Percentiles rank a stretch among this genome's conserved stretches.
Evolutionary conservation across 2,113 vertebrate species (phyloP).

Genomic region (Pollachius pollachius): DNA sequence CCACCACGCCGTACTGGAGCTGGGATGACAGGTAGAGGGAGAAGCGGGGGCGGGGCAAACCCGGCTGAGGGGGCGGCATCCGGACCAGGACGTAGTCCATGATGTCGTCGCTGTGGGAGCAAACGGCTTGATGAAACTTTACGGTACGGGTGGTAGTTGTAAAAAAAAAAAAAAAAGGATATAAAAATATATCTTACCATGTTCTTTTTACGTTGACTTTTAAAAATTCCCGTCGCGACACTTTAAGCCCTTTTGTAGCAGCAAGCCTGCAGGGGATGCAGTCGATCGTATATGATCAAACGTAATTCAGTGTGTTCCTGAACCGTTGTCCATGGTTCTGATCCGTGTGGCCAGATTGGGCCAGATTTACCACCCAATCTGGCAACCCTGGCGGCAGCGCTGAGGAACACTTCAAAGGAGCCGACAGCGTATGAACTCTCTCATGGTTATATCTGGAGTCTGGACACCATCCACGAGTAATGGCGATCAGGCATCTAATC

Average conservation of each 20-base stretch:
- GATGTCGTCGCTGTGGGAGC: slow-evolving; percentile 75
- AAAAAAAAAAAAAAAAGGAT: neutral
- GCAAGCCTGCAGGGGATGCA: slow-evolving; percentile 73
- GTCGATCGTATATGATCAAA: neutral
- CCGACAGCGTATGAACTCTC: neutral
- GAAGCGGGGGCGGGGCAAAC: slow-evolving; percentile 79
- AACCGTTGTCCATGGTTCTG: neutral
- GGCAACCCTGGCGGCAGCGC: neutral
- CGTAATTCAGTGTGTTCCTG: neutral
- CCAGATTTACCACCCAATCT: neutral
- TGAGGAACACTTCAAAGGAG: slow-evolving; percentile 11
- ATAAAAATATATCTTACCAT: slow-evolving; percentile 70
- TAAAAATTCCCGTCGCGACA: slow-evolving; percentile 79
- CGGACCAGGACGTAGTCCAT: slow-evolving; percentile 77
- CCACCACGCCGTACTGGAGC: slow-evolving; percentile 83
- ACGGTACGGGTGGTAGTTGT: neutral
- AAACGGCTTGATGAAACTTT: neutral
- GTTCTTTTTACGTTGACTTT: slow-evolving; percentile 79
- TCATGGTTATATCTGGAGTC: neutral
- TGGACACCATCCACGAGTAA: neutral
- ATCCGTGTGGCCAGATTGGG: neutral
- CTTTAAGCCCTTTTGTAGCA: slow-evolving; percentile 76
- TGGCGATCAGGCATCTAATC: neutral
- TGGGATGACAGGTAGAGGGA: slow-evolving; percentile 88
- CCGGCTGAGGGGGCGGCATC: slow-evolving; percentile 63